Evolutionary conservation across 2,888 invertebrate genomes (phyloP).

Genomic region (Pimpla rufipes): DNA sequence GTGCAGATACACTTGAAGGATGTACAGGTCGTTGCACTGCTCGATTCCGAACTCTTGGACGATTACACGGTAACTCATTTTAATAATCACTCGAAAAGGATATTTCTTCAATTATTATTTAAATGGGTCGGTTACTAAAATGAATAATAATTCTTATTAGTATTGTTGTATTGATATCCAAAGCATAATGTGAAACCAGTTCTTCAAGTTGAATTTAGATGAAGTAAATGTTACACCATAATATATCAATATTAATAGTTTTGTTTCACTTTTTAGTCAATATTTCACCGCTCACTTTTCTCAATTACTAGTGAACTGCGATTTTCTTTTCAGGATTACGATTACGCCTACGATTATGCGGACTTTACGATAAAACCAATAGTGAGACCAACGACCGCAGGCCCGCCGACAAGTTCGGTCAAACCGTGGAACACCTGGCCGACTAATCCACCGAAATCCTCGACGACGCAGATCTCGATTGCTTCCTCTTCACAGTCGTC

Average conservation of each 20-base stretch:
- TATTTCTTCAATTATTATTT: not conserved
- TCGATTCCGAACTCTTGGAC: constrained; percentile 87
- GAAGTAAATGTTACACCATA: not conserved
- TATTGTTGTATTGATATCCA: not conserved
- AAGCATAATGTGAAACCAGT: not conserved
- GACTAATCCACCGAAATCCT: constrained; percentile 63
- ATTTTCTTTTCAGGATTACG: constrained; percentile 88
- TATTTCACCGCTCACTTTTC: not conserved
- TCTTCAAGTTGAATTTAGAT: not conserved
- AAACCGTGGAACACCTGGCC: constrained; percentile 70
- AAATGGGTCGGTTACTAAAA: not conserved
- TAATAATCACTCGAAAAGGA: not conserved
- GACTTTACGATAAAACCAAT: constrained; percentile 90
- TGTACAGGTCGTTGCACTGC: constrained; percentile 90
- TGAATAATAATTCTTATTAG: not conserved
- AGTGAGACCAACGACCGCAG: constrained; percentile 73
- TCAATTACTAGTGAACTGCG: not conserved
- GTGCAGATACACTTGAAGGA: constrained; percentile 93
- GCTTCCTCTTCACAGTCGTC: not conserved
- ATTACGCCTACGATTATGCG: constrained; percentile 91
- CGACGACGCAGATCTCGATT: constrained; percentile 48
- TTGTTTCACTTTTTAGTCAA: not conserved
- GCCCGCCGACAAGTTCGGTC: constrained; percentile 63
- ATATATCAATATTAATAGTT: too few species aligned
- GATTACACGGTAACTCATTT: constrained; percentile 87